phyloP scores from a whole-genome alignment of 2,113 vertebrate genomes.

The Oryzias melastigma region DNA sequence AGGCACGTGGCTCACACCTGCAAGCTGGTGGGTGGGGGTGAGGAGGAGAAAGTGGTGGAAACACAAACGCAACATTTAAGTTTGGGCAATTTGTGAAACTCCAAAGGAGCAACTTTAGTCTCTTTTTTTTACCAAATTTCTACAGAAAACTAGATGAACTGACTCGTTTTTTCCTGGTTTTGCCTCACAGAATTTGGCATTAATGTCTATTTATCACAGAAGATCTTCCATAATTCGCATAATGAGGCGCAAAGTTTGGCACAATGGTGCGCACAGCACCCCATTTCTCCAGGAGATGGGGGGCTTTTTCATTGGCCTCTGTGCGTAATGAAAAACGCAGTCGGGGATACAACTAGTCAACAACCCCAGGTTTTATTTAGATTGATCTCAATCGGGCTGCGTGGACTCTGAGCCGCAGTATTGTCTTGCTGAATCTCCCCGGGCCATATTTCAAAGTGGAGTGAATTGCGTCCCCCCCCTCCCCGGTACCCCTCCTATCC shows the following conservation, averaged over 20 bases:
- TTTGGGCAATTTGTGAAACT: background rate
- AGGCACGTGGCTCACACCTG: constrained; percentile 81
- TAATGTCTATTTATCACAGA: constrained; percentile 74
- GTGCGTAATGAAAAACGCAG: constrained; percentile 72
- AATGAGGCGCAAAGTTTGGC: constrained; percentile 75
- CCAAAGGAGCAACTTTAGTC: background rate
- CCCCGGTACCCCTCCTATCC: constrained; percentile 10
- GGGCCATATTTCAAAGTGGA: constrained; percentile 73
- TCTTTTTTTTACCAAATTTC: constrained; percentile 38
- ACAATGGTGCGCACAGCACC: constrained; percentile 61
- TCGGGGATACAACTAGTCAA: constrained; percentile 75
- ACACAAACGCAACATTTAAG: background rate
- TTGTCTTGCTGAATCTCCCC: constrained; percentile 69
- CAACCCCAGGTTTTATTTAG: constrained; percentile 77
- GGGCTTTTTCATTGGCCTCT: constrained; percentile 65
- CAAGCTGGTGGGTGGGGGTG: constrained; percentile 30
- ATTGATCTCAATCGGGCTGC: constrained; percentile 74
- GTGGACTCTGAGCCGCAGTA: constrained; percentile 72
- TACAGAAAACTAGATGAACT: constrained; percentile 63
- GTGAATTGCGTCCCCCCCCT: constrained; percentile 46
- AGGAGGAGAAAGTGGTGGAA: background rate
- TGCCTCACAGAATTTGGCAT: constrained; percentile 43
- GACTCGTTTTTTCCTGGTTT: constrained; percentile 48
- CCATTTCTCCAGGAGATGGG: constrained; percentile 62
- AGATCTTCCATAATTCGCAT: constrained; percentile 70